Conservation (phyloP, 2,888 invertebrate species). For the Pycnomerus fuliginosus region DNA sequence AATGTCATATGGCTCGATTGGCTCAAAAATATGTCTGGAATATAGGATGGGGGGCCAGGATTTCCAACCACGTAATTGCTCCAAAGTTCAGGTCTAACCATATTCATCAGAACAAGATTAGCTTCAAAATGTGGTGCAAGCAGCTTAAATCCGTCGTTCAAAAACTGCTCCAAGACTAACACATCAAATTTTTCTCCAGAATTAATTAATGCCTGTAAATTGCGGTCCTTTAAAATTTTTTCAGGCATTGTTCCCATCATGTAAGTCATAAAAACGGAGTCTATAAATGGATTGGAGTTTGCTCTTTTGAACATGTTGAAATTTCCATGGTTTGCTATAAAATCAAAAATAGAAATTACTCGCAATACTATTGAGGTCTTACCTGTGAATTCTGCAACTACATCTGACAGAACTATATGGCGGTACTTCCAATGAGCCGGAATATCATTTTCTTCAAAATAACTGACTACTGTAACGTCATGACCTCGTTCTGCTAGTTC, state of each 20-base stretch:
- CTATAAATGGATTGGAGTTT: slow-evolving; percentile 1
- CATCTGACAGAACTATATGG: slow-evolving; percentile 23
- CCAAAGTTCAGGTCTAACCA: slow-evolving; percentile 52
- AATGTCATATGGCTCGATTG: slow-evolving; percentile 53
- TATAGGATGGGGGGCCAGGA: slow-evolving; percentile 54
- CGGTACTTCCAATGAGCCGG: slow-evolving; percentile 25
- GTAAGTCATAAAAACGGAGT: neutral
- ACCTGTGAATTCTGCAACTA: too few species aligned
- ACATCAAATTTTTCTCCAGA: slow-evolving; percentile 48
- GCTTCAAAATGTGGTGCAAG: slow-evolving; percentile 47
- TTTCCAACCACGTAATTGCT: slow-evolving; percentile 55
- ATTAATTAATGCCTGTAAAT: slow-evolving; percentile 35
- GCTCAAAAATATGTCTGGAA: slow-evolving; percentile 52
- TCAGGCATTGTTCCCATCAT: neutral
- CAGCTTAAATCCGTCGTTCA: slow-evolving; percentile 54
- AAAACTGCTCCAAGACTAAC: slow-evolving; percentile 52
- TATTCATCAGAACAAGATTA: slow-evolving; percentile 47
- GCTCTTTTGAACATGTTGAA: slow-evolving; percentile 9
- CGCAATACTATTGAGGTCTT: slow-evolving; percentile 16
- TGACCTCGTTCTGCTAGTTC: slow-evolving; percentile 31
- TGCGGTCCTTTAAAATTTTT: slow-evolving; percentile 20
- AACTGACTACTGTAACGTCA: slow-evolving; percentile 31
- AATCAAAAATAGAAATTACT: too few species aligned
- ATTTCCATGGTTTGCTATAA: neutral
- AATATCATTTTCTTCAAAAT: slow-evolving; percentile 25